A percentile compares a stretch with the other conserved stretches of the same genome.
These are phyloP conservation scores for Capreolus pygargus DNA, from an alignment of 2,113 vertebrate species.

Conservation along the genomic window DNA sequence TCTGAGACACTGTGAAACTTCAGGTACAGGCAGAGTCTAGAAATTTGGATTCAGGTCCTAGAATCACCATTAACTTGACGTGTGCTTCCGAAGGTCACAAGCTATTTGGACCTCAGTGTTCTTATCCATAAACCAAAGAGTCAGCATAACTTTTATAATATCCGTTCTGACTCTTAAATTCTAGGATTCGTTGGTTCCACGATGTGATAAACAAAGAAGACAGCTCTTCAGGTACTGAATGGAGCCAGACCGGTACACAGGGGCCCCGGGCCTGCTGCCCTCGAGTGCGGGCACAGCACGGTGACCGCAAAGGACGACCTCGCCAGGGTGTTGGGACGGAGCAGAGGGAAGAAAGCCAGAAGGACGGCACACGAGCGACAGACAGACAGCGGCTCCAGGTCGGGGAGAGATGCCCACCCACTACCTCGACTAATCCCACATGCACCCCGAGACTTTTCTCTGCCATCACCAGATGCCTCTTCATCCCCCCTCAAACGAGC, in stretches of 20 bases:
- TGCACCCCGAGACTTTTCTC: rapidly evolving
- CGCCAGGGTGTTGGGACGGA: rapidly evolving
- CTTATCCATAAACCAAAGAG: background rate
- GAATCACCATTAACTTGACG: background rate
- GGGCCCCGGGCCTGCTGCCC: background rate
- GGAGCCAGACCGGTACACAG: background rate
- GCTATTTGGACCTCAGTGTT: background rate
- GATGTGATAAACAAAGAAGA: background rate
- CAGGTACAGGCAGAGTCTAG: background rate
- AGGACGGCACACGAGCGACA: background rate
- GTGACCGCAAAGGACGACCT: rapidly evolving
- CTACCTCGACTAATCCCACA: background rate
- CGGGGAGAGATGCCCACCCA: background rate
- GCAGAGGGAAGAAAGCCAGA: background rate
- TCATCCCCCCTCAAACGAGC: background rate
- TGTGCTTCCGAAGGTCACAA: background rate
- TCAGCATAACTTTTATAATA: background rate
- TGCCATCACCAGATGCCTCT: rapidly evolving
- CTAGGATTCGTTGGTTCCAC: background rate
- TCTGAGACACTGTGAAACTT: too few species aligned
- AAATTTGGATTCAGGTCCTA: background rate
- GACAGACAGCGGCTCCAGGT: rapidly evolving
- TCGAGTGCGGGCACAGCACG: rapidly evolving
- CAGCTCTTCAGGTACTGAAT: background rate
- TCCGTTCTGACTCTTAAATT: background rate